phyloP scores from a whole-genome alignment of 2,797 vertebrate species.

The Sylvia borin region DNA sequence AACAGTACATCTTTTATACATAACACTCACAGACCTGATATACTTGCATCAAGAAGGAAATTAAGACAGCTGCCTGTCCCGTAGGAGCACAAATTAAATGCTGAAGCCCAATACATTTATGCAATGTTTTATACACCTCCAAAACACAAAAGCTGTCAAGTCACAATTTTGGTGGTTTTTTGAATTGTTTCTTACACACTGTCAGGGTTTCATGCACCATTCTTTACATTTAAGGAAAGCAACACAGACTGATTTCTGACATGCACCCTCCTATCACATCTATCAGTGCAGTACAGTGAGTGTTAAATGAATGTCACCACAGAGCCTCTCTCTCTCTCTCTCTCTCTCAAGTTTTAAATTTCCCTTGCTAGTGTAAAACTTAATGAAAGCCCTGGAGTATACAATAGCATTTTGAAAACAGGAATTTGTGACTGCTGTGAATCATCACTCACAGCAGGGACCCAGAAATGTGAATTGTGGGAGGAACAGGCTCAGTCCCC shows the following conservation, averaged over 20 bases:
- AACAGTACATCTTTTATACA: conserved; percentile 62
- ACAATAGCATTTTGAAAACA: conserved; percentile 82
- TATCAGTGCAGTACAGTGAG: conserved; percentile 41
- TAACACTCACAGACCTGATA: not conserved
- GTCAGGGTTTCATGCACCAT: conserved; percentile 48
- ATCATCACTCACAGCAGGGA: conserved; percentile 81
- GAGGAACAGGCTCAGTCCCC: conserved; percentile 72
- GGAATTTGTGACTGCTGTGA: conserved; percentile 80
- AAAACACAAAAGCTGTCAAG: conserved; percentile 54
- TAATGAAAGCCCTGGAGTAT: conserved; percentile 81
- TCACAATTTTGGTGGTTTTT: conserved; percentile 50
- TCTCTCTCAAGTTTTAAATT: conserved; percentile 77
- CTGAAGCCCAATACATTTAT: not conserved
- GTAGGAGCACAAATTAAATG: not conserved
- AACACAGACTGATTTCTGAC: conserved; percentile 44
- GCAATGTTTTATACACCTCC: conserved; percentile 22
- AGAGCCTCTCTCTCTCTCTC: conserved; percentile 56
- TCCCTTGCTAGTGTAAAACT: conserved; percentile 79
- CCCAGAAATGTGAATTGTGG: conserved; percentile 79
- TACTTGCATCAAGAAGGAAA: conserved; percentile 27
- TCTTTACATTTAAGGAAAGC: conserved; percentile 65
- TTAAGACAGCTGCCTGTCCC: conserved; percentile 18
- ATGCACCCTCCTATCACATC: conserved; percentile 34
- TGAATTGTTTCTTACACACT: conserved; percentile 65
- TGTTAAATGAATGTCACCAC: conserved; percentile 58